phyloP scores from a whole-genome alignment of 2,888 invertebrate species.

The Abrostola tripartita region DNA sequence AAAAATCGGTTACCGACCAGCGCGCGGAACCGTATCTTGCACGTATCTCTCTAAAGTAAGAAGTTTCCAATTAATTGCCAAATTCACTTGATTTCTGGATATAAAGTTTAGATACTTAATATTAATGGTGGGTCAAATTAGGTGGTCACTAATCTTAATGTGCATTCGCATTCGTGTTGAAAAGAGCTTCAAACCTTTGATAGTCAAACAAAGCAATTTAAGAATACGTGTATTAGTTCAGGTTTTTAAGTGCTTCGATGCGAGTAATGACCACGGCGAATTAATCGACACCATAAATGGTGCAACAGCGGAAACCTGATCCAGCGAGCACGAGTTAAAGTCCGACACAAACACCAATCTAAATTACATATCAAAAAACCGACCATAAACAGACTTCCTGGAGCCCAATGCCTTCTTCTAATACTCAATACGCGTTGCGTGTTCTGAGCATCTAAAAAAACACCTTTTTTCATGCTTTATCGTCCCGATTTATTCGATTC shows the following conservation, averaged over 20 bases:
- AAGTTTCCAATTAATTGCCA: slow-evolving; percentile 49
- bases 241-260: slow-evolving; percentile 49
- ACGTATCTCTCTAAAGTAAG: slow-evolving; percentile 25
- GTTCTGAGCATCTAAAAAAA: slow-evolving; percentile 26
- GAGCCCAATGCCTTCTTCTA: slow-evolving; percentile 69
- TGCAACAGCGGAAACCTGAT: slow-evolving; percentile 80
- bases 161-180: too few relatives aligned
- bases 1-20: slow-evolving; percentile 79
- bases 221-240: slow-evolving; percentile 57
- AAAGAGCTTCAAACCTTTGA: slow-evolving; percentile 15
- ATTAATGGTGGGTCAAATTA: slow-evolving; percentile 11
- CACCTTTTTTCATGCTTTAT: slow-evolving; percentile 17
- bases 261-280: slow-evolving; percentile 75
- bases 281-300: slow-evolving; percentile 84
- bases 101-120: slow-evolving; percentile 26
- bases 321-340: slow-evolving; percentile 75
- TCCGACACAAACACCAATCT: slow-evolving; percentile 71
- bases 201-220: slow-evolving; percentile 55
- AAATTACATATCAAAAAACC: slow-evolving; percentile 84
- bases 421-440: slow-evolving; percentile 54
- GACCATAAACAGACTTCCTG: slow-evolving; percentile 85
- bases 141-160: not conserved
- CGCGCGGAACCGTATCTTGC: slow-evolving; percentile 58
- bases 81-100: slow-evolving; percentile 55
- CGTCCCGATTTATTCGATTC: slow-evolving; percentile 24